phyloP scores from a whole-genome alignment of 2,888 invertebrate genomes.

The Eupithecia vulgata region DNA sequence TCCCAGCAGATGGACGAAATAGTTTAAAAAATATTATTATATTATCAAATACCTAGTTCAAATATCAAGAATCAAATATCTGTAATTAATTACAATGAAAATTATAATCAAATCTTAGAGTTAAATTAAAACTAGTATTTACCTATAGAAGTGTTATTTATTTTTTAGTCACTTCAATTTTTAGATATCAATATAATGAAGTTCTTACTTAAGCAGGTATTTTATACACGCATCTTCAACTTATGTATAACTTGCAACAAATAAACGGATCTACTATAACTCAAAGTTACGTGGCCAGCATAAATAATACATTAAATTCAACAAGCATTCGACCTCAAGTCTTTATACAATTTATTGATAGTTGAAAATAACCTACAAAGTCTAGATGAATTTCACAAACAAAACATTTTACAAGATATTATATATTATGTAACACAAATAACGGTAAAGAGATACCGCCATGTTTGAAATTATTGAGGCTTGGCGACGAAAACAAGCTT shows the following conservation, averaged over 20 bases:
- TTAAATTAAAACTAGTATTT: too few species aligned
- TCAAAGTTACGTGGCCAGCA: conserved; percentile 28
- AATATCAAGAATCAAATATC: too few species aligned
- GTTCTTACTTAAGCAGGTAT: neutral
- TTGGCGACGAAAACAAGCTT: conserved; percentile 61
- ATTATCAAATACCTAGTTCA: too few species aligned
- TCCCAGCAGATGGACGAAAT: too few species aligned
- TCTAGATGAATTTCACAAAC: neutral
- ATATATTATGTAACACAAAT: conserved; percentile 59
- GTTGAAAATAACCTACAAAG: conserved; percentile 5
- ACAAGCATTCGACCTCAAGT: conserved; percentile 49
- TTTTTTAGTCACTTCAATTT: neutral
- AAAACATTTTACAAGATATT: neutral
- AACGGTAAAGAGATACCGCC: conserved; percentile 69
- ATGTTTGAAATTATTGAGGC: conserved; percentile 58
- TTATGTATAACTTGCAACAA: neutral
- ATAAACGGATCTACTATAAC: conserved; percentile 21
- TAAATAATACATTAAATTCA: conserved; percentile 49
- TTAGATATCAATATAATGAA: neutral
- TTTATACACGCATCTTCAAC: neutral
- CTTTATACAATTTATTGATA: conserved; percentile 19
- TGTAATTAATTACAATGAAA: too few species aligned
- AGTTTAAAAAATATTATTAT: too few species aligned
- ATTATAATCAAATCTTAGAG: too few species aligned
- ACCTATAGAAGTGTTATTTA: too few species aligned